Conservation (phyloP, 2,888 invertebrate species). For the Tenthredo scrophulariae region DNA sequence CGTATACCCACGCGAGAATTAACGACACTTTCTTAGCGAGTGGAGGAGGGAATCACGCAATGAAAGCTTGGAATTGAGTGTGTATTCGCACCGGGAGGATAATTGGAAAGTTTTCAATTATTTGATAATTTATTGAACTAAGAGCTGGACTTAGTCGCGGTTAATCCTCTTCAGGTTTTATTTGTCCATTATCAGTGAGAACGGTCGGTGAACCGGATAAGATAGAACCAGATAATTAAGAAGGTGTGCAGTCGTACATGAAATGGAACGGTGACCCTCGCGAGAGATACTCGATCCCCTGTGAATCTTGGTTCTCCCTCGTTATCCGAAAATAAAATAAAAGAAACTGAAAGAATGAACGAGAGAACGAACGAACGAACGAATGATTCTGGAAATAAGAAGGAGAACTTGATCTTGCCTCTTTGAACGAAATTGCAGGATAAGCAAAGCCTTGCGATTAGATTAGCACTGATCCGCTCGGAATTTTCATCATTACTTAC, state of each 20-base stretch:
- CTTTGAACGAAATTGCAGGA: constrained; percentile 10
- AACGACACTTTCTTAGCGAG: constrained; percentile 36
- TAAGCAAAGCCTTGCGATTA: constrained; percentile 12
- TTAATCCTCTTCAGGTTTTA: neutral
- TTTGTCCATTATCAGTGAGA: constrained; percentile 57
- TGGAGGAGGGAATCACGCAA: neutral
- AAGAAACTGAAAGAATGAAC: neutral
- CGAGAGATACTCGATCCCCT: neutral
- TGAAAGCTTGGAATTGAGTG: neutral
- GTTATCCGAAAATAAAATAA: constrained; percentile 15
- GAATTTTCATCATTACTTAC: constrained; percentile 11
- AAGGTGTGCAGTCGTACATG: constrained; percentile 61
- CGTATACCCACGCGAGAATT: constrained; percentile 18
- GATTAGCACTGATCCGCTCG: neutral
- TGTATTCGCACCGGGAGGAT: neutral
- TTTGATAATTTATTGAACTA: neutral
- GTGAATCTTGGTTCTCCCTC: neutral
- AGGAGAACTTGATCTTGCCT: neutral
- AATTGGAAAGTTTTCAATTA: neutral
- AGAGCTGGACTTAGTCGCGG: neutral
- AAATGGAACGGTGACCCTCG: constrained; percentile 58
- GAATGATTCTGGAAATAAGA: neutral
- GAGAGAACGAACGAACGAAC: neutral
- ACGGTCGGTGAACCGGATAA: constrained; percentile 10
- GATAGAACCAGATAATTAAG: constrained; percentile 61